A percentile compares a stretch with the other conserved stretches of the same genome.
Conservation (phyloP, 2,113 vertebrate species). For the Neodon shergylaensis region DNA sequence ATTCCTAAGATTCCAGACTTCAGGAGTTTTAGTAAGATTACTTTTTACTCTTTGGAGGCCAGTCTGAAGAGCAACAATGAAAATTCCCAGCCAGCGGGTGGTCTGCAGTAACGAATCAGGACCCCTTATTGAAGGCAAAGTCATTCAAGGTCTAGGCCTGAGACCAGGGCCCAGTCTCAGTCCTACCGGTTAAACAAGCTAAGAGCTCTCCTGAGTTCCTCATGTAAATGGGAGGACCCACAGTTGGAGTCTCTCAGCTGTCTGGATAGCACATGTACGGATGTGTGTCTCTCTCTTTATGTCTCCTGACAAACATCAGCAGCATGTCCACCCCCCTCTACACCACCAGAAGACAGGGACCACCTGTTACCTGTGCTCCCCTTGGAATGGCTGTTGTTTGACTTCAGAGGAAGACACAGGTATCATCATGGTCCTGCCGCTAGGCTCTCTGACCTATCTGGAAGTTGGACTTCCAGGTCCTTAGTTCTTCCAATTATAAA, state of each 20-base stretch:
- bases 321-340: neutral
- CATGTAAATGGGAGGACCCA: neutral
- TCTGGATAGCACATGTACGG: neutral
- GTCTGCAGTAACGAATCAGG: rapidly evolving
- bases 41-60: neutral
- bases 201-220: neutral
- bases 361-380: neutral
- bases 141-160: neutral
- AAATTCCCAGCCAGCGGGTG: neutral
- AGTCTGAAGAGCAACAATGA: neutral
- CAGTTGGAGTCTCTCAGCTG: neutral
- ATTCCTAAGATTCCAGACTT: neutral
- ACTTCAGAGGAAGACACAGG: neutral
- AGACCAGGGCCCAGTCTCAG: neutral
- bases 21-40: neutral
- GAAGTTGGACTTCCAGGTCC: neutral
- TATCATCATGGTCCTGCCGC: rapidly evolving
- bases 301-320: neutral
- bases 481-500: neutral
- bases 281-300: neutral
- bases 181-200: neutral
- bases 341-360: too few species aligned
- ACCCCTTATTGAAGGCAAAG: neutral
- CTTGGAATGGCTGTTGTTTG: neutral
- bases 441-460: neutral